A percentile compares a stretch with the other conserved stretches of the same genome.
These are phyloP conservation scores for Mimachlamys varia DNA, from an alignment of 2,888 invertebrate genomes.

Conservation along the genomic window DNA sequence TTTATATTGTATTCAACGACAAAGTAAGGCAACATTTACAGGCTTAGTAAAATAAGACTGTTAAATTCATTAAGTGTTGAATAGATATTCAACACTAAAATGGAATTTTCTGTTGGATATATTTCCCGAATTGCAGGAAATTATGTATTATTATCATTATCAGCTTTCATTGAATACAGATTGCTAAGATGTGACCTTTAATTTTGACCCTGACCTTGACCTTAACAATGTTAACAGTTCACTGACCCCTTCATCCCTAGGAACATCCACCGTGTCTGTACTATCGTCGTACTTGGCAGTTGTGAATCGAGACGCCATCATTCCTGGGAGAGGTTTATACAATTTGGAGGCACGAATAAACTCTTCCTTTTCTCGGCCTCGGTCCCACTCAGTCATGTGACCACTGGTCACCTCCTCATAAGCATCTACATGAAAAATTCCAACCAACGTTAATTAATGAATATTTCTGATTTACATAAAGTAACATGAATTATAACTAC, in stretches of 20 bases:
- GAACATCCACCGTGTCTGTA: slow-evolving; percentile 59
- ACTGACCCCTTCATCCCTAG: slow-evolving; percentile 57
- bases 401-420: slow-evolving; percentile 68
- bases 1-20: too few relatives aligned
- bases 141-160: too few relatives aligned
- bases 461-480: not conserved
- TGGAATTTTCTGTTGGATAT: too few relatives aligned
- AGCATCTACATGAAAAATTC: slow-evolving; percentile 65
- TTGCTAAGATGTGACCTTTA: not conserved
- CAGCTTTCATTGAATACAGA: too few relatives aligned
- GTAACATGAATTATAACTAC: too few relatives aligned
- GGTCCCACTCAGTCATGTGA: slow-evolving; percentile 91
- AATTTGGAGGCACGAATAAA: slow-evolving; percentile 90
- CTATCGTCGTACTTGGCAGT: slow-evolving; percentile 82
- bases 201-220: not conserved
- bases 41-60: too few relatives aligned
- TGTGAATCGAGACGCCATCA: slow-evolving; percentile 86
- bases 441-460: not conserved
- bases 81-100: too few relatives aligned
- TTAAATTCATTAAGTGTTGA: too few relatives aligned
- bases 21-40: too few relatives aligned
- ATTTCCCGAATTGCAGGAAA: too few relatives aligned
- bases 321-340: slow-evolving; percentile 85
- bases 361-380: slow-evolving; percentile 89
- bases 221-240: not conserved